Evolutionary conservation across 2,888 invertebrate species (phyloP).

Genomic region (Tubiluchus corallicola): DNA sequence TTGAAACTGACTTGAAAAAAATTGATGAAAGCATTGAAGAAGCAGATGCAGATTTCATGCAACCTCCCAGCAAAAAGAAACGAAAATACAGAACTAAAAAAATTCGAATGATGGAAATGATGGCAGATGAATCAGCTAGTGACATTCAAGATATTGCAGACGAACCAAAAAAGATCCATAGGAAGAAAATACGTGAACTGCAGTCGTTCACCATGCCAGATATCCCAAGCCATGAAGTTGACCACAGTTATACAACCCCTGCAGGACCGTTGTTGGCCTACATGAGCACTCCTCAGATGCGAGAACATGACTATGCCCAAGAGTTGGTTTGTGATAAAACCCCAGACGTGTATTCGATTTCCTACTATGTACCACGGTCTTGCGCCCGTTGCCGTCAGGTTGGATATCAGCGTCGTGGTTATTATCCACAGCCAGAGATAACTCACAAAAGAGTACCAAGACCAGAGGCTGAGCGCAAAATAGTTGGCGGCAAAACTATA

Average conservation of each 20-base stretch:
- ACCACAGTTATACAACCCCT: not conserved
- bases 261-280: not conserved
- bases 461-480: no score
- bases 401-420: not conserved
- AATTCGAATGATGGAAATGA: no score
- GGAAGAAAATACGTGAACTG: not conserved
- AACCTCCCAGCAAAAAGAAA: not conserved
- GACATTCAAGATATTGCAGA: no score
- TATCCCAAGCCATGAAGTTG: not conserved
- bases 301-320: not conserved
- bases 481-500: no score
- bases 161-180: not conserved
- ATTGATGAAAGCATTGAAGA: no score
- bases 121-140: not conserved
- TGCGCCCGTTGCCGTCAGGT: not conserved
- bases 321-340: not conserved
- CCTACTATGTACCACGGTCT: conserved; percentile 1
- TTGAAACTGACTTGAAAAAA: no score
- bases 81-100: not conserved
- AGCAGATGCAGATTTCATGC: not conserved
- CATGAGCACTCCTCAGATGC: not conserved
- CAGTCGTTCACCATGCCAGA: not conserved
- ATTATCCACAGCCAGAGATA: not conserved
- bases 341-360: not conserved
- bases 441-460: no score